Conservation (phyloP, 2,888 invertebrate species). For the Caenorhabditis becei region DNA sequence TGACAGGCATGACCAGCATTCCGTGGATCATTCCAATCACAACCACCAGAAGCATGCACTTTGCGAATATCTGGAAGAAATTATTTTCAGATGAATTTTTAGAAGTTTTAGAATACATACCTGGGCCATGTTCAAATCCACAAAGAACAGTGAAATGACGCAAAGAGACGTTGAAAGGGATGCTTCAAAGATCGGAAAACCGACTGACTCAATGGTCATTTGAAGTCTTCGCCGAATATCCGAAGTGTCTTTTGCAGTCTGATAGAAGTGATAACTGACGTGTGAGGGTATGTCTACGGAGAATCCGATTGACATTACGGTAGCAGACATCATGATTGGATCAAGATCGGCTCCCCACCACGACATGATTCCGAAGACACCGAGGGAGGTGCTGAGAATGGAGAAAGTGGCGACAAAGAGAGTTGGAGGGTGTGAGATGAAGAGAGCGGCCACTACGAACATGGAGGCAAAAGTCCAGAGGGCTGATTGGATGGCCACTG, state of each 20-base stretch:
- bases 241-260: constrained; percentile 69
- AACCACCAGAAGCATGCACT: constrained; percentile 80
- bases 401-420: constrained; percentile 78
- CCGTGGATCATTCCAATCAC: constrained; percentile 79
- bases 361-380: constrained; percentile 80
- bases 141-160: constrained; percentile 76
- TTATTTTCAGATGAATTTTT: neutral
- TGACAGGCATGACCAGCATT: constrained; percentile 78
- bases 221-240: constrained; percentile 68
- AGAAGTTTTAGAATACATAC: constrained; percentile 49
- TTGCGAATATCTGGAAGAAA: constrained; percentile 75
- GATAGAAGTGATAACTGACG: constrained; percentile 79
- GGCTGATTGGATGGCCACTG: constrained; percentile 77
- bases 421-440: constrained; percentile 79
- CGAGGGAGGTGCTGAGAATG: constrained; percentile 78
- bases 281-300: constrained; percentile 81
- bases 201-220: constrained; percentile 77
- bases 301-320: constrained; percentile 81
- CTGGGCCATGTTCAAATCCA: constrained; percentile 80
- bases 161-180: constrained; percentile 79
- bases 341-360: constrained; percentile 80
- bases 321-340: constrained; percentile 80
- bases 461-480: constrained; percentile 79
- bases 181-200: constrained; percentile 80
- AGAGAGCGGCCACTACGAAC: constrained; percentile 78